phyloP scores from a whole-genome alignment of 2,797 vertebrate species.

The Acipenser oxyrinchus region DNA sequence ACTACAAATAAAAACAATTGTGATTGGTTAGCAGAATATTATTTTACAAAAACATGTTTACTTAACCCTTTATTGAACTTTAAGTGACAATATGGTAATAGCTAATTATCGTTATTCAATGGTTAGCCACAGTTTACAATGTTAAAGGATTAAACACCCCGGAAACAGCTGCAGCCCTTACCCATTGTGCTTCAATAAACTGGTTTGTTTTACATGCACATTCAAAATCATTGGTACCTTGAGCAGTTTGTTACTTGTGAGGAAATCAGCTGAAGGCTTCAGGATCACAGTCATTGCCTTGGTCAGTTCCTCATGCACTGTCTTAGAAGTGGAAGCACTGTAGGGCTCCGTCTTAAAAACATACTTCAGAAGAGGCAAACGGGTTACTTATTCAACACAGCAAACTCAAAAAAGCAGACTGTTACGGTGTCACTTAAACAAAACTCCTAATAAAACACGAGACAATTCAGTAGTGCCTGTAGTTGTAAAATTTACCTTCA shows the following conservation, averaged over 20 bases:
- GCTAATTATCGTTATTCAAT: too few relatives aligned
- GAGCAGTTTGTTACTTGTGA: constrained; percentile 93
- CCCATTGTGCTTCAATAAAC: too few relatives aligned
- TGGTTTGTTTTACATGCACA: too few relatives aligned
- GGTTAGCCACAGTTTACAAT: too few relatives aligned
- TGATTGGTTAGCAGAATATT: background rate
- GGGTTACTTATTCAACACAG: background rate
- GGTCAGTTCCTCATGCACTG: constrained; percentile 86
- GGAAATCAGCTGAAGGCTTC: constrained; percentile 93
- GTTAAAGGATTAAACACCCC: too few relatives aligned
- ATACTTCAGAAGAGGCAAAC: constrained; percentile 58
- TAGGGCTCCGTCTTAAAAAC: constrained; percentile 86
- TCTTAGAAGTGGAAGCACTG: constrained; percentile 63
- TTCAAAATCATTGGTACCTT: constrained; percentile 62
- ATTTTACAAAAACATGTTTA: constrained; percentile 1
- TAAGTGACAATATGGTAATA: too few relatives aligned
- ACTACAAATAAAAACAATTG: constrained; percentile 59
- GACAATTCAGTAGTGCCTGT: too few relatives aligned
- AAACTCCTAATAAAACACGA: background rate
- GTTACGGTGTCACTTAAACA: too few relatives aligned
- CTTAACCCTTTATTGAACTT: background rate
- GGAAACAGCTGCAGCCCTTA: too few relatives aligned
- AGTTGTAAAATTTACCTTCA: constrained; percentile 66
- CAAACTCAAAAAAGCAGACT: background rate
- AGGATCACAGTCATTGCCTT: constrained; percentile 95